Base-by-base conservation (phyloP, 2,113 vertebrate genomes). In the Lichenostomus cassidix region DNA sequence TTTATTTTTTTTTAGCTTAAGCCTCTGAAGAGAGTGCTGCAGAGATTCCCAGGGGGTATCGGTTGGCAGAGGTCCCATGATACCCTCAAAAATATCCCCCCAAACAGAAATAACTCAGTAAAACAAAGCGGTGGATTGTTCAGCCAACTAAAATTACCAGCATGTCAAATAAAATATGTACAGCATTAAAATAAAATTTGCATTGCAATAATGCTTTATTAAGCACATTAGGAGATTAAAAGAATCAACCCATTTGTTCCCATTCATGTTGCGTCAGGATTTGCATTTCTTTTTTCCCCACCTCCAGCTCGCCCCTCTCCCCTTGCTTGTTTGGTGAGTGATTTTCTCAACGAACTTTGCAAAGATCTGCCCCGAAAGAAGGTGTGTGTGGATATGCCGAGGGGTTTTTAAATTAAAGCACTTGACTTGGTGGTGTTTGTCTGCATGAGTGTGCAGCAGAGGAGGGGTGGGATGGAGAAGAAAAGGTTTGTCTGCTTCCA, bases 401-500 rank as follows among this genome's bases (percentile, higher is more conserved):
- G 56, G 73, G 37, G 39, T 68, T 65, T 95, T 91, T 77, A 84
- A 96, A 95, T 97, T 95, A 91, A 95, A 71, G 80, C 89, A 93
- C 96, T 95, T 96, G 96, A 97, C 96, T 96, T 50, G 92, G 88
- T 64, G 82, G 52, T 86, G 94, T 93, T 96, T 96, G 93, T 96
- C 95, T 89, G 94, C 80, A 9, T 37, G 90, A 93, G 83, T 23
- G 78, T 74, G 89, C 71, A 20, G 76, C 89, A 74, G 89, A 63
- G 82, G 88, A 95, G 82, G 94, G 70, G 82, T 76, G 69, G 84
- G 15, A 63, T 17, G 10, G 83, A 63, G 97, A 98, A 97, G 97
- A 97, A 97, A 97, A 97, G 92, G 25, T 95, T 96, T 82, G 94
- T 97, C 96, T 96, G 89, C 85, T 92, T 94, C 84, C 83, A 81